Conservation (phyloP, 2,113 vertebrate genomes). For the Saguinus midas region DNA sequence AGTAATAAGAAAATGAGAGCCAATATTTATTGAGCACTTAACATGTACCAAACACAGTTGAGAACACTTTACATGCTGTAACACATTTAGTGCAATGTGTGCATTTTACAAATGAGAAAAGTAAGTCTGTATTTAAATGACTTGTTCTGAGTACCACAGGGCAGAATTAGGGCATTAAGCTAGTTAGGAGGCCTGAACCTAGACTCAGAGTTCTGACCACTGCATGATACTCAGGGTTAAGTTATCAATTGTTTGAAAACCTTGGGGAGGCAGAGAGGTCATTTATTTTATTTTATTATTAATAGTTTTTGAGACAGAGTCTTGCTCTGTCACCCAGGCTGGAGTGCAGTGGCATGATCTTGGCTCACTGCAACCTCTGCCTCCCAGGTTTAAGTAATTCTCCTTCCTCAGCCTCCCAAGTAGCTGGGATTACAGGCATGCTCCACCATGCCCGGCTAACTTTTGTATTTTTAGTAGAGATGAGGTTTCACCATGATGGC, state of each 20-base stretch:
- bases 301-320: too few relatives aligned
- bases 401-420: too few relatives aligned
- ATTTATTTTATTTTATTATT: too few relatives aligned
- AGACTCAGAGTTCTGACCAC: neutral
- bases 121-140: neutral
- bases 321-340: too few relatives aligned
- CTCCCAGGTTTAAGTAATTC: too few relatives aligned
- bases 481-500: too few relatives aligned
- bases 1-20: neutral
- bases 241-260: neutral
- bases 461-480: too few relatives aligned
- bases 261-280: neutral
- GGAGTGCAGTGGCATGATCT: too few relatives aligned
- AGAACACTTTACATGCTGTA: neutral
- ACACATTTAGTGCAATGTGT: neutral
- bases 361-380: too few relatives aligned
- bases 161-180: neutral
- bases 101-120: neutral
- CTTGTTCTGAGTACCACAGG: neutral
- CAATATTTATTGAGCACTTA: neutral
- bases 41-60: neutral
- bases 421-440: too few relatives aligned
- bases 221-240: neutral
- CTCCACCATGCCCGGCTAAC: too few relatives aligned
- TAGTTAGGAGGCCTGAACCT: neutral